These are phyloP conservation scores for Myotis yumanensis DNA, from an alignment of 2,113 vertebrate genomes.

Conservation along the genomic window DNA sequence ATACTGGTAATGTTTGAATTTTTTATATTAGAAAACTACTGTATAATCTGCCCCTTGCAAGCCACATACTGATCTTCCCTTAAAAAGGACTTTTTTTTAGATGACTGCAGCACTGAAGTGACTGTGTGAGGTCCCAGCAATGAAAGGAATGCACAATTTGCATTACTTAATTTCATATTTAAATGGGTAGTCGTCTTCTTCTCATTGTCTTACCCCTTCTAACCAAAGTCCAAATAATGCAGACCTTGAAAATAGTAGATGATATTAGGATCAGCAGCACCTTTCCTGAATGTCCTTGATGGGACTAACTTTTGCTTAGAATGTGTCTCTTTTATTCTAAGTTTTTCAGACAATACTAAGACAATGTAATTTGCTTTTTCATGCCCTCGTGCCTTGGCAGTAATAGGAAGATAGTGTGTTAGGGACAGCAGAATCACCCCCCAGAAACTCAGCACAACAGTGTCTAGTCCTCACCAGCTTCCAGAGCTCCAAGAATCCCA, in stretches of 20 bases:
- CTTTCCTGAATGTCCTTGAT: background rate
- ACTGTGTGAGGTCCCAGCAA: background rate
- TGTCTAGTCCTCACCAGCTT: slow-evolving; percentile 55
- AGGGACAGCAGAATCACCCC: slow-evolving; percentile 55
- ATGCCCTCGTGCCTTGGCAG: background rate
- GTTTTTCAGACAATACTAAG: slow-evolving; percentile 17
- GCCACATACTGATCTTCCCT: background rate
- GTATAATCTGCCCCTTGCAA: background rate
- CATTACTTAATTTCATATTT: slow-evolving; percentile 39
- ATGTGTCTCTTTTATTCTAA: background rate
- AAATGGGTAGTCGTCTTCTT: background rate
- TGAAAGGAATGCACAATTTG: background rate
- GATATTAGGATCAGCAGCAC: background rate
- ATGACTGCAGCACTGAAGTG: background rate
- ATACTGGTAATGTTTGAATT: background rate
- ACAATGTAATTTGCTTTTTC: background rate
- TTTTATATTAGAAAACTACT: background rate
- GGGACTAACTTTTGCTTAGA: background rate
- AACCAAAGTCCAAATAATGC: background rate
- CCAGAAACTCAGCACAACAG: slow-evolving; percentile 63
- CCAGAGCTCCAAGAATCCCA: slow-evolving; percentile 59
- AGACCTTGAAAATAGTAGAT: background rate
- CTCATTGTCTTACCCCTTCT: slow-evolving; percentile 4
- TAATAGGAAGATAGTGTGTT: slow-evolving; percentile 49
- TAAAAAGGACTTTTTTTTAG: background rate